Conservation (phyloP, 2,113 vertebrate genomes). For the Reinhardtius hippoglossoides region DNA sequence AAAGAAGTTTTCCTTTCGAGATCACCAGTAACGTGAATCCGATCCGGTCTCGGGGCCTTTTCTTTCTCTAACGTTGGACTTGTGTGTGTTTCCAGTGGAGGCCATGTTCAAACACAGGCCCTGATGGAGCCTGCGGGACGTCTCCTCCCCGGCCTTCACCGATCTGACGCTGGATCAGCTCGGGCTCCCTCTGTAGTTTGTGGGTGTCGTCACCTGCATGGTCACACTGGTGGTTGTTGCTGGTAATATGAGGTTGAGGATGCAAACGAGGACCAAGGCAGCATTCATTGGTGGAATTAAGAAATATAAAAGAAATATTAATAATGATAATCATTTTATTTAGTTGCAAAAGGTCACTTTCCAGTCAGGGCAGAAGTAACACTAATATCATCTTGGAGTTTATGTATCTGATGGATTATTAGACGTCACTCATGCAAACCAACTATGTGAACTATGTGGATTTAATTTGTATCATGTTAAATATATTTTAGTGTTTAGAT, state of each 20-base stretch:
- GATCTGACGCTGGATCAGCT: neutral
- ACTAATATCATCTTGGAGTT: too few relatives aligned
- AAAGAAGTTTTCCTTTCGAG: too few relatives aligned
- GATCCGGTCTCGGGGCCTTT: neutral
- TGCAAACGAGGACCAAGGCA: neutral
- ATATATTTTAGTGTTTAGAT: too few relatives aligned
- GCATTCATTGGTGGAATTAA: too few relatives aligned
- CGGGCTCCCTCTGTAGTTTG: neutral
- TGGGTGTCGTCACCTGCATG: neutral
- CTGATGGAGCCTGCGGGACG: slow-evolving; percentile 54
- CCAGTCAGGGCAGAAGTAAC: too few relatives aligned
- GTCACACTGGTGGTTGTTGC: neutral
- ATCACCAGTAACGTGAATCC: neutral
- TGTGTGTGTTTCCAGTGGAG: slow-evolving; percentile 75
- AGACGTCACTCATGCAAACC: too few relatives aligned
- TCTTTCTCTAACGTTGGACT: slow-evolving; percentile 2
- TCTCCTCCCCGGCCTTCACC: slow-evolving; percentile 11
- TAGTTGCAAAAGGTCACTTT: too few relatives aligned
- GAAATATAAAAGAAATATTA: neutral
- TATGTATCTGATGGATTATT: too few relatives aligned
- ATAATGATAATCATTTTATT: too few relatives aligned
- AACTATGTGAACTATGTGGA: too few relatives aligned
- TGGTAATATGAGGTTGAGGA: neutral
- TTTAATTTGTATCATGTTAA: too few relatives aligned
- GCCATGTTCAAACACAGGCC: slow-evolving; percentile 81